phyloP scores from a whole-genome alignment of 2,113 vertebrate genomes.

The Pithys albifrons region DNA sequence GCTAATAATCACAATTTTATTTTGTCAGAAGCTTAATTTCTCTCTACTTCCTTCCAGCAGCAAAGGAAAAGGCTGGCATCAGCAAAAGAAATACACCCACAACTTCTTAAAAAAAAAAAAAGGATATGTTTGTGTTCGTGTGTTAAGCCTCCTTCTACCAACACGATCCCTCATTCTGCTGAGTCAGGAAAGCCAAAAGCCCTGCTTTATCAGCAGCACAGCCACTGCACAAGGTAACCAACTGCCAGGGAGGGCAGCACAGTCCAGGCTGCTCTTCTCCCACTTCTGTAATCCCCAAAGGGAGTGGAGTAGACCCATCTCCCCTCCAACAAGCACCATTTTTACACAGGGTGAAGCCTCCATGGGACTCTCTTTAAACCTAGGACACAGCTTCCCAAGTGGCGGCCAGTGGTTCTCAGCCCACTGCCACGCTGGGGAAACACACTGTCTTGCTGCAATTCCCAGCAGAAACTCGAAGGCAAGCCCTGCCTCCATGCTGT shows the following conservation, averaged over 20 bases:
- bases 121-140: neutral
- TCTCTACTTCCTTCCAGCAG: conserved; percentile 4
- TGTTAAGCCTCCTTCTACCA: neutral
- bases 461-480: neutral
- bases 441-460: rapidly evolving
- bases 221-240: neutral
- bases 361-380: neutral
- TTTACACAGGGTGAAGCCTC: neutral
- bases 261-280: neutral
- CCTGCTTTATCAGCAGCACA: neutral
- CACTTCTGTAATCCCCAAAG: rapidly evolving
- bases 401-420: rapidly evolving
- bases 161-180: neutral
- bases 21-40: neutral
- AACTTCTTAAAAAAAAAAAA: neutral
- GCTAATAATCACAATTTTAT: neutral
- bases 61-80: conserved; percentile 6
- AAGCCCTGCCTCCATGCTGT: neutral
- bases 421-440: neutral
- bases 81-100: conserved; percentile 26
- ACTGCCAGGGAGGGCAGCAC: neutral
- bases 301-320: neutral
- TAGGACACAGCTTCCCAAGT: neutral
- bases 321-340: neutral
- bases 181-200: neutral